These are phyloP conservation scores for Cantharis rustica DNA, from an alignment of 2,888 invertebrate species.

Conservation along the genomic window DNA sequence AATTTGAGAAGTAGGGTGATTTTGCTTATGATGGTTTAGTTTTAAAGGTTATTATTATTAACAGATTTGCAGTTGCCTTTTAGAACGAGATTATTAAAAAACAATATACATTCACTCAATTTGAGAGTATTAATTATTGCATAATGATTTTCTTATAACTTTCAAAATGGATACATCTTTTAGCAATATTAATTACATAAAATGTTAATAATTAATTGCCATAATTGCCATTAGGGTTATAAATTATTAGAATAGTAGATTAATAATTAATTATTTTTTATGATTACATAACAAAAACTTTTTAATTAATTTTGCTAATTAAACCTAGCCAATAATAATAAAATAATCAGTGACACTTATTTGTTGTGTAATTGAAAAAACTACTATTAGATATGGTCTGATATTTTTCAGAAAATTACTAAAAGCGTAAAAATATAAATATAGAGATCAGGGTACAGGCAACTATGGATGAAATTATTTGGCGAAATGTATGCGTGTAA, in stretches of 20 bases:
- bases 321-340: neutral
- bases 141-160: neutral
- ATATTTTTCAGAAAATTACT: too few species aligned
- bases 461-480: neutral
- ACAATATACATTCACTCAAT: neutral
- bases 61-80: neutral
- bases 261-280: neutral
- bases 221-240: neutral
- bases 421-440: neutral
- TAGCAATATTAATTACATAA: neutral
- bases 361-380: too few species aligned
- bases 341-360: neutral
- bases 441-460: neutral
- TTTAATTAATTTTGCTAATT: neutral
- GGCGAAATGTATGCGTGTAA: neutral
- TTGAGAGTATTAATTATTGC: neutral
- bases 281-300: neutral
- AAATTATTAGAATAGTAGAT: neutral
- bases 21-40: neutral
- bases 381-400: too few species aligned
- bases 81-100: neutral
- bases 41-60: neutral
- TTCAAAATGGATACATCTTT: neutral
- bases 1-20: conserved; percentile 15
- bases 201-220: neutral